Evolutionary conservation across 2,888 invertebrate species (phyloP).

Genomic region (Scotopteryx bipunctaria): DNA sequence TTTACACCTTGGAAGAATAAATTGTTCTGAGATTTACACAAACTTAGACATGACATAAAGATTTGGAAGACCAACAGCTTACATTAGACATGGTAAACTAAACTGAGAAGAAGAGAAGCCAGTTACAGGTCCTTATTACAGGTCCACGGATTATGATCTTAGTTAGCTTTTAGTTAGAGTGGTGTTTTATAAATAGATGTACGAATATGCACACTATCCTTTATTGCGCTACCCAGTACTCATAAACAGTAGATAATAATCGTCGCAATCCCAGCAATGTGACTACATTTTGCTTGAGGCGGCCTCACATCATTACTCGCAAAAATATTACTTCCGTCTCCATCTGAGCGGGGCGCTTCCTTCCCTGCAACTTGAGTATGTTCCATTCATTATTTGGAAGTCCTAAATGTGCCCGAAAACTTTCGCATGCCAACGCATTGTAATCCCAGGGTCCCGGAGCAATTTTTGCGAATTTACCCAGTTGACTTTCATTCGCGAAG

Average conservation of each 20-base stretch:
- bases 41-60: too few relatives aligned
- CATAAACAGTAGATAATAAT: not conserved
- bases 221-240: not conserved
- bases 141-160: too few relatives aligned
- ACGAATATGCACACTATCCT: too few relatives aligned
- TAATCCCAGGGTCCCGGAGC: slow-evolving; percentile 55
- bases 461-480: slow-evolving; percentile 67
- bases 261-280: not conserved
- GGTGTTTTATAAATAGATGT: not conserved
- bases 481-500: slow-evolving; percentile 58
- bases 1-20: too few relatives aligned
- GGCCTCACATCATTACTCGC: slow-evolving; percentile 20
- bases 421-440: slow-evolving; percentile 21
- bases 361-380: slow-evolving; percentile 18
- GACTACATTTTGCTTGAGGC: slow-evolving; percentile 1
- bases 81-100: too few relatives aligned
- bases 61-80: too few relatives aligned
- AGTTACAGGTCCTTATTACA: too few relatives aligned
- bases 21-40: too few relatives aligned
- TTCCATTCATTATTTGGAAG: slow-evolving; percentile 27
- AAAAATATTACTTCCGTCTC: slow-evolving; percentile 26
- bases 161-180: not conserved
- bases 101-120: too few relatives aligned
- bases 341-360: slow-evolving; percentile 20
- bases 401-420: slow-evolving; percentile 28